Percentiles rank a stretch among this genome's conserved stretches.
These are phyloP conservation scores for Chelon auratus DNA, from an alignment of 2,797 vertebrate species.

Conservation along the genomic window DNA sequence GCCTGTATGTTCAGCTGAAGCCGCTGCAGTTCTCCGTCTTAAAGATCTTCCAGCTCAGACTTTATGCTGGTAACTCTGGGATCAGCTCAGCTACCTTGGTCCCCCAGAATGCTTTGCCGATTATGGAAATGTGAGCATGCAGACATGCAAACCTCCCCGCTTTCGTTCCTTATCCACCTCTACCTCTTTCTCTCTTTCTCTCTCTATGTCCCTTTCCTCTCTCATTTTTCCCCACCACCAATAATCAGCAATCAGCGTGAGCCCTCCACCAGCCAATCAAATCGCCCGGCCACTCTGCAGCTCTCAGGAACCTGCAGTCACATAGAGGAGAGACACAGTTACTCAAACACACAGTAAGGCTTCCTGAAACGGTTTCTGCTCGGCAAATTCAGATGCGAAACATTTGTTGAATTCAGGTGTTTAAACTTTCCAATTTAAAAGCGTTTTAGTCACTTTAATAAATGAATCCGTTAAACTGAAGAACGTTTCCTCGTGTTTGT, in stretches of 20 bases:
- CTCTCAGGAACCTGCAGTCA: slow-evolving; percentile 99
- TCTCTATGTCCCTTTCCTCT: slow-evolving; percentile 60
- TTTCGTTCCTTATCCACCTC: slow-evolving; percentile 48
- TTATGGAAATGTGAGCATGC: slow-evolving; percentile 90
- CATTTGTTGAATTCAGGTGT: too few species aligned
- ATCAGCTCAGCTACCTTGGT: not conserved
- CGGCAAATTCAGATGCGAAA: too few species aligned
- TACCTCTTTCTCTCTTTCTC: slow-evolving; percentile 34
- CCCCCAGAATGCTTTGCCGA: slow-evolving; percentile 70
- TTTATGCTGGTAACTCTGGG: not conserved
- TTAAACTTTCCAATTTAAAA: too few species aligned
- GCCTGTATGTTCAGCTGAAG: not conserved
- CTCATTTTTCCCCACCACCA: slow-evolving; percentile 75
- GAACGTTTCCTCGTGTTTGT: too few species aligned
- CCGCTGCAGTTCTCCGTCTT: slow-evolving; percentile 10
- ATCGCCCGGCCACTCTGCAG: slow-evolving; percentile 94
- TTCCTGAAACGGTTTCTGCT: too few species aligned
- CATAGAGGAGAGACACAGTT: slow-evolving; percentile 92
- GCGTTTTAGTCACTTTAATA: too few species aligned
- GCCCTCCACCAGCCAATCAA: slow-evolving; percentile 99
- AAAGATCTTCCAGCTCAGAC: too few species aligned
- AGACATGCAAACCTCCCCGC: slow-evolving; percentile 91
- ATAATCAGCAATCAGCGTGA: slow-evolving; percentile 87
- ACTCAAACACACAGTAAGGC: slow-evolving; percentile 56
- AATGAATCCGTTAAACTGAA: too few species aligned